Evolutionary conservation across 2,113 vertebrate genomes (phyloP).

Genomic region (Hypanus sabinus): DNA sequence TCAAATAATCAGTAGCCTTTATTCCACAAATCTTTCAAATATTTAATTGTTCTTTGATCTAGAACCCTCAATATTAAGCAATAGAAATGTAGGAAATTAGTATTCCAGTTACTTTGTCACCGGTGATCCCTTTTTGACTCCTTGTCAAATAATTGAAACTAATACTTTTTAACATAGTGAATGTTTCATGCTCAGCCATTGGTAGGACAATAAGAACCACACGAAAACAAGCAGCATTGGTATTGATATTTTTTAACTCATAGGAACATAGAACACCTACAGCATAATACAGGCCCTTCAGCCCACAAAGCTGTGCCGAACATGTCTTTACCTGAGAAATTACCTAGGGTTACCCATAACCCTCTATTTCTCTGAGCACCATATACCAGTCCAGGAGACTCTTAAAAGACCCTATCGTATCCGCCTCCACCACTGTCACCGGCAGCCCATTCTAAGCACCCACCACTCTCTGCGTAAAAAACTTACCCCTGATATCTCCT

Average conservation of each 20-base stretch:
- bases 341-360: no score
- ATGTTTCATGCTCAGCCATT: background rate
- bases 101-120: background rate
- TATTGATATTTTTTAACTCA: background rate
- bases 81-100: background rate
- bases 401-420: no score
- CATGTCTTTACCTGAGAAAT: no score
- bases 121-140: background rate
- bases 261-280: no score
- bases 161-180: background rate
- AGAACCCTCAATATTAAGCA: background rate
- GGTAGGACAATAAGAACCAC: background rate
- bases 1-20: background rate
- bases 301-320: no score
- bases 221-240: background rate
- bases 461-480: no score
- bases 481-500: no score
- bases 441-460: no score
- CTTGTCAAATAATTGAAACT: background rate
- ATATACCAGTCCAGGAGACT: no score
- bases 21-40: background rate
- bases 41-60: background rate
- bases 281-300: no score
- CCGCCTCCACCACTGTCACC: no score
- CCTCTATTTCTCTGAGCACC: no score